Evolutionary conservation across 2,888 invertebrate species (phyloP), one percentile per base, ranked within the genome.

Genomic region (Apotomis betuletana): DNA sequence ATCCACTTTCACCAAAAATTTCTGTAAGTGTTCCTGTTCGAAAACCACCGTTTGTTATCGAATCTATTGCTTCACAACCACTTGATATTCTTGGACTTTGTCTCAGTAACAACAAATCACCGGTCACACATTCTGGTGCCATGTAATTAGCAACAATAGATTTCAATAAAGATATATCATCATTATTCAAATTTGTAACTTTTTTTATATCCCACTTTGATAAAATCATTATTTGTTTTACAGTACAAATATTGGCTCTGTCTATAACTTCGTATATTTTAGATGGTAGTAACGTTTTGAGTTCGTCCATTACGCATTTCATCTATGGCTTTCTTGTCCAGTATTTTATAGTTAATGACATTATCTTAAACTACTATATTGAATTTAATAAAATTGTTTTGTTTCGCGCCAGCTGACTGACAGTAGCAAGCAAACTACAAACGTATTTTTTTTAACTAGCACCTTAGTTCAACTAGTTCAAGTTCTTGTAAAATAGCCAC

Each of bases 1-100:
- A 94, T 13, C 96, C 96, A 90, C 96, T 96, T 86, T 96, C 95
- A n/a, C 97, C 97, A 84, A 94, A 95, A 78, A 98, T 91, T 93
- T 97, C 97, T 70, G 96, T 96, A 65, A 97, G 93, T 41, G 96
- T 95, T 75, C 94, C 94, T 77, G 89, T 89, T 60, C 95, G 89
- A 72, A 97, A 91, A 46, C 97, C 97, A 70, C 97, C 97, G 77
- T 89, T 87, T 36, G 96, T 85, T 74, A 95, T 84, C 46, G 80
- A 80, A 85, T 97, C 95, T 67, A 97, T 88, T 67, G 84, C 82
- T 64, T 79, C 59, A 85, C 96, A 96, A 9, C 96, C 96, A 67
- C 90, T 91, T 58, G 84, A 80, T 75, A 94, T 74, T 78, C 81
- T 86, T 44, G 74, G 72, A 54, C 76, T 74, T 61, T 87, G 81